A percentile compares a stretch with the other conserved stretches of the same genome.
Conservation (phyloP, 2,797 vertebrate genomes). For the Pseudochaenichthys georgianus region DNA sequence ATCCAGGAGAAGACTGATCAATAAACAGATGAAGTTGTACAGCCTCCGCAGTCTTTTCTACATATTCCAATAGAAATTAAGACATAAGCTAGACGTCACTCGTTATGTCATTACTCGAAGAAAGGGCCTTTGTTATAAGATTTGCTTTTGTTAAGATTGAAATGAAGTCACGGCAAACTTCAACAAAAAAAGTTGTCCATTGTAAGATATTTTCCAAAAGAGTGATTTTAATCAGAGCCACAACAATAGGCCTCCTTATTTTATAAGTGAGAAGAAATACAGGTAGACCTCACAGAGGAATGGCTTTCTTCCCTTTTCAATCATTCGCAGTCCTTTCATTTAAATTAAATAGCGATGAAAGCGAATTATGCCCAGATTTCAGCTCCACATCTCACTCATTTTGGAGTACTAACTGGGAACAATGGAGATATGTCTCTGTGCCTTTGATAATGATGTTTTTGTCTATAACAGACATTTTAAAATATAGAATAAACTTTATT, state of each 20-base stretch:
- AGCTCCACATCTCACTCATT: not conserved
- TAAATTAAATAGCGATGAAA: slow-evolving; percentile 4
- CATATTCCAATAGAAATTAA: not conserved
- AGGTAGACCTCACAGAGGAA: not conserved
- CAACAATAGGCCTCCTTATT: not conserved
- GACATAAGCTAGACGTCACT: not conserved
- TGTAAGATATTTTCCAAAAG: not conserved
- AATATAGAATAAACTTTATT: too few relatives aligned
- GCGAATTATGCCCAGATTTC: not conserved
- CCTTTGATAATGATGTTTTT: slow-evolving; percentile 1
- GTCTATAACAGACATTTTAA: too few relatives aligned
- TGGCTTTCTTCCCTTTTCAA: not conserved
- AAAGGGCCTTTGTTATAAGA: not conserved
- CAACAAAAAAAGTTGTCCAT: not conserved
- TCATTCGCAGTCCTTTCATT: not conserved
- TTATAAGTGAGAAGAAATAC: not conserved
- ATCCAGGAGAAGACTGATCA: slow-evolving; percentile 8
- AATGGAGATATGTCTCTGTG: not conserved
- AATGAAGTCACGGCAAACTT: not conserved
- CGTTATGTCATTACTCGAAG: not conserved
- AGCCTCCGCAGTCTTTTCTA: not conserved
- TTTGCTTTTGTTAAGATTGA: slow-evolving; percentile 5
- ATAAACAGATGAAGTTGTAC: not conserved
- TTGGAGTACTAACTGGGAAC: not conserved
- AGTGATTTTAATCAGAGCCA: slow-evolving; percentile 3